Percentiles rank a stretch among this genome's conserved stretches.
phyloP scores from a whole-genome alignment of 2,888 invertebrate species.

The Strigamia maritima region DNA sequence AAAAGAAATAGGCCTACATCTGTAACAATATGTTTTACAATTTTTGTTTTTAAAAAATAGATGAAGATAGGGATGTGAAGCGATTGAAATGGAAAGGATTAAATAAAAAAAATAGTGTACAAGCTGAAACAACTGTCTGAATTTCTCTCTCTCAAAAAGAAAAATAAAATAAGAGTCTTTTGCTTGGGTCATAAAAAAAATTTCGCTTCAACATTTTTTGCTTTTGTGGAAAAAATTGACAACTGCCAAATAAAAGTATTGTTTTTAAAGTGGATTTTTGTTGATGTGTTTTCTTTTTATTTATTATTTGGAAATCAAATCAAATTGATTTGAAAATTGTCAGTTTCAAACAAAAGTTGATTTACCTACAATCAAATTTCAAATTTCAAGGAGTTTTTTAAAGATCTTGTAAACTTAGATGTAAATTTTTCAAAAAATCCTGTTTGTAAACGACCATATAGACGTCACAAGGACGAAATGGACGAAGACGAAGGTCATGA shows the following conservation, averaged over 20 bases:
- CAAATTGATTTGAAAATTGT: background rate
- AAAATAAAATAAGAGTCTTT: background rate
- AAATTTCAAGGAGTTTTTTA: background rate
- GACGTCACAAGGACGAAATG: constrained; percentile 33
- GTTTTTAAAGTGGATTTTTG: constrained; percentile 15
- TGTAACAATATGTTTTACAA: background rate
- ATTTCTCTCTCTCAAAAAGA: constrained; percentile 19
- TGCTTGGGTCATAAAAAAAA: constrained; percentile 24
- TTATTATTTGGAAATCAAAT: background rate
- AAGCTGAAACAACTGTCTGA: background rate
- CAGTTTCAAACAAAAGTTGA: background rate
- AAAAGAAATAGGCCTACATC: background rate
- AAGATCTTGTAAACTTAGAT: too few species aligned
- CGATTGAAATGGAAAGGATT: constrained; percentile 24
- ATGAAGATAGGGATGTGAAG: background rate
- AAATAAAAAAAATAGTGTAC: background rate
- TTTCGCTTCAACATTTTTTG: constrained; percentile 30
- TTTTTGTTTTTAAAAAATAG: background rate
- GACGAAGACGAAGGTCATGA: constrained; percentile 18
- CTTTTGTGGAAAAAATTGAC: constrained; percentile 32
- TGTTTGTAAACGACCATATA: background rate
- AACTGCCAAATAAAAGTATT: constrained; percentile 31
- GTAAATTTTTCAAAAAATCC: background rate
- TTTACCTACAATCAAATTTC: background rate
- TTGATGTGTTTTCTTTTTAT: background rate